Base-by-base conservation (phyloP, 2,797 vertebrate genomes). In the Mus minutoides region DNA sequence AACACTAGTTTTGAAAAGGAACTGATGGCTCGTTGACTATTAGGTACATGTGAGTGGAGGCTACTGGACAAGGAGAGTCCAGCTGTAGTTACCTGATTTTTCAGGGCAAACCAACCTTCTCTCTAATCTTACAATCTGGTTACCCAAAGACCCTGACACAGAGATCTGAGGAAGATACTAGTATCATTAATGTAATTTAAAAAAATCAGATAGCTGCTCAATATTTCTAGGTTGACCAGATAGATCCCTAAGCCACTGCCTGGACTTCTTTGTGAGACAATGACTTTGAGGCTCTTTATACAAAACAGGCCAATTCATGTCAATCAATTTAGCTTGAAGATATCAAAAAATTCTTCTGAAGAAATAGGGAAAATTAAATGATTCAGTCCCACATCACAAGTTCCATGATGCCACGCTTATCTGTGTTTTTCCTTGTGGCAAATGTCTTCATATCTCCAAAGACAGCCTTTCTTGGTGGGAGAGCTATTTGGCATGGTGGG, bases 251-350 rank as follows among this genome's bases (percentile, higher is more conserved):
- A 9, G 46, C 49, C n/a, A n/a, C 91, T 95, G 73, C 54, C 79
- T 49, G 2, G 0, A 78, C 71, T 95, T 95, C 69, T 88, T 80
- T 84, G 75, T 88, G 46, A 95, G 73, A 91, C 92, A 93, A 86
- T 83, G 85, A 84, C 37, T 34, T 60, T 46, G 49, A 90, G 71
- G 71, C 21, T 49, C 43, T 13, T 60, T 64, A 43, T 52, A 19
- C 22, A 91, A 79, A 95, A 82, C 40, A 69, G 60, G 56, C 22
- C 34, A 95, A 80, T 34, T 88, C 80, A 86, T 3, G 49, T 54
- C 37, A 95, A 94, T 89, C 77, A 94, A 67, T 90, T 95, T 71
- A 96, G 95, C 69, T 19, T 82, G 67, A 91, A 96, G 82, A 77
- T 22, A 73, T 80, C 43, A 82, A 91, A 90, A 93, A 62, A 40